phyloP scores from a whole-genome alignment of 2,797 vertebrate species.

The Gallirallus australis region DNA sequence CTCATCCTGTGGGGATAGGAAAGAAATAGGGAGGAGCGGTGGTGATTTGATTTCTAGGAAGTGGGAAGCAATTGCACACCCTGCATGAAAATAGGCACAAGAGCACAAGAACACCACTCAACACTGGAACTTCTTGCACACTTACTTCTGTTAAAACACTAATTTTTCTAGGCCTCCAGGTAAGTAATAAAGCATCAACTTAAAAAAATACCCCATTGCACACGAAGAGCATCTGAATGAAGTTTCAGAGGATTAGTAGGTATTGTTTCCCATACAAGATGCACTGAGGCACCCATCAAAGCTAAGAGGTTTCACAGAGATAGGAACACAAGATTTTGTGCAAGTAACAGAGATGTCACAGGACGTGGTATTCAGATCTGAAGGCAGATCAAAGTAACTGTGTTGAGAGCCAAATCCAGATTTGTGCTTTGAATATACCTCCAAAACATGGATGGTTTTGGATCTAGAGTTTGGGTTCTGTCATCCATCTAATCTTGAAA shows the following conservation, averaged over 20 bases:
- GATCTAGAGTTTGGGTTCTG: constrained; percentile 29
- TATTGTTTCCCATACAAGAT: neutral
- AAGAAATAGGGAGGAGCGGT: neutral
- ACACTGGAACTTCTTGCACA: neutral
- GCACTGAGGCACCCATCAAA: neutral
- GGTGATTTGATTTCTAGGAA: constrained; percentile 50
- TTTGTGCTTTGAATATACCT: constrained; percentile 25
- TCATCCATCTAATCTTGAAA: constrained; percentile 60
- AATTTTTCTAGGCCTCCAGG: neutral
- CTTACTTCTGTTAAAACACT: neutral
- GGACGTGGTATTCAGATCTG: neutral
- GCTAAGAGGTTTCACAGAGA: neutral
- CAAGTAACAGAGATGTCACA: neutral
- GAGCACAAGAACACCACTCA: neutral
- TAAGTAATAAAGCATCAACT: neutral
- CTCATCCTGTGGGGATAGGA: neutral
- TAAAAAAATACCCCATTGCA: neutral
- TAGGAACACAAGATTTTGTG: neutral
- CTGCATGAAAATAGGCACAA: neutral
- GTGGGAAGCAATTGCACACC: neutral
- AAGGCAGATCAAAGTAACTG: constrained; percentile 16
- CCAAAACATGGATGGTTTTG: constrained; percentile 38
- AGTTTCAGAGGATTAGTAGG: neutral
- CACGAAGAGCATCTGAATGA: neutral
- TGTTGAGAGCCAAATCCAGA: neutral